Percentiles rank a stretch among this genome's conserved stretches.
phyloP scores from a whole-genome alignment of 2,888 invertebrate genomes.

The Tholera decimalis region DNA sequence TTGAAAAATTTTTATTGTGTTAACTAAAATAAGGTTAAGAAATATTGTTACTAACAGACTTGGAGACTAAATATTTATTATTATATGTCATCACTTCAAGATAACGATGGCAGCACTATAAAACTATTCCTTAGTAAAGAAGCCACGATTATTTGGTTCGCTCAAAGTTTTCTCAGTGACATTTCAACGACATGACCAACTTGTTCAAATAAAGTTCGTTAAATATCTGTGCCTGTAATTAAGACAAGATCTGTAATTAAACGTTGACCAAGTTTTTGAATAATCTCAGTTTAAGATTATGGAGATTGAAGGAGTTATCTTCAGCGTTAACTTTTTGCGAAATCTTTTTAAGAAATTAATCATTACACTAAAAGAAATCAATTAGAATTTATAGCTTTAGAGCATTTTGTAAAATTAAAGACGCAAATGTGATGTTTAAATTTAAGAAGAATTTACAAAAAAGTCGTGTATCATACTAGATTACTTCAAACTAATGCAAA shows the following conservation, averaged over 20 bases:
- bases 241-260: conserved; percentile 20
- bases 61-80: no score
- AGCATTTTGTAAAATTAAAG: background rate
- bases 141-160: no score
- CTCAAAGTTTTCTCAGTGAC: background rate
- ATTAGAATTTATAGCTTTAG: background rate
- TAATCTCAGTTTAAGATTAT: conserved; percentile 17
- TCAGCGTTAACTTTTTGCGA: background rate
- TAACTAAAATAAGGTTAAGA: no score
- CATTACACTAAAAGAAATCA: background rate
- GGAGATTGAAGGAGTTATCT: background rate
- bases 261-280: conserved; percentile 15
- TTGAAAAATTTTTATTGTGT: no score
- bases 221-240: conserved; percentile 7
- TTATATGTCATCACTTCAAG: background rate
- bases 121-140: no score
- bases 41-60: no score
- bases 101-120: background rate
- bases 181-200: background rate
- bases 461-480: no score
- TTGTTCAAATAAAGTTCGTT: background rate
- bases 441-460: background rate
- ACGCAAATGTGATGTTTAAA: background rate
- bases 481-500: background rate
- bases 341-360: background rate